A percentile compares a stretch with the other conserved stretches of the same genome.
These are phyloP conservation scores for Arvicanthis niloticus DNA, from an alignment of 2,113 vertebrate species.

Conservation along the genomic window DNA sequence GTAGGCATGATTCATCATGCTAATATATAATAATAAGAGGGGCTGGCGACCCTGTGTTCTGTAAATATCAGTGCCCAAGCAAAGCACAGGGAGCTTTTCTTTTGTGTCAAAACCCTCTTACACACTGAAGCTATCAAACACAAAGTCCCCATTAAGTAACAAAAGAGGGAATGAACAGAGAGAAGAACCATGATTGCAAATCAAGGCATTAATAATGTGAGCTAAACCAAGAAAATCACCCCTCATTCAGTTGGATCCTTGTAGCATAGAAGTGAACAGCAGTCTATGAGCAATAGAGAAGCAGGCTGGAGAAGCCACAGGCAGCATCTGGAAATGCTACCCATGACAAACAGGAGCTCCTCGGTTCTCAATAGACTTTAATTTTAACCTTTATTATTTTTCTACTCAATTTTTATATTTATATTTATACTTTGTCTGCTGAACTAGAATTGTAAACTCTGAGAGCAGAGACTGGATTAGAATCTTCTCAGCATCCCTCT, in stretches of 20 bases:
- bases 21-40: neutral
- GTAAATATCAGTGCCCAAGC: neutral
- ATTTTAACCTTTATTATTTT: conserved; percentile 61
- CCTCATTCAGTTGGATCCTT: neutral
- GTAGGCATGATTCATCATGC: neutral
- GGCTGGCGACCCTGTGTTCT: neutral
- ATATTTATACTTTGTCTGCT: conserved; percentile 30
- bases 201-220: neutral
- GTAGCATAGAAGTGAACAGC: neutral
- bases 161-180: conserved; percentile 32
- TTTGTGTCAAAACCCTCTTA: conserved; percentile 12
- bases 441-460: conserved; percentile 57
- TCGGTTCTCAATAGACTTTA: conserved; percentile 13
- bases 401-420: conserved; percentile 36
- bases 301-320: neutral
- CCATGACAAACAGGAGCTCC: conserved; percentile 30
- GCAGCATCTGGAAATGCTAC: conserved; percentile 54
- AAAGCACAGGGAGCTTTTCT: neutral
- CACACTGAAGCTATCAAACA: neutral
- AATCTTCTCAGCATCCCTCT: conserved; percentile 1
- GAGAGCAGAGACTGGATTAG: conserved; percentile 59
- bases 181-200: neutral
- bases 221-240: conserved; percentile 11
- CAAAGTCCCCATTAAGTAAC: conserved; percentile 34
- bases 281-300: conserved; percentile 17